Evolutionary conservation across 1,140 invertebrate species (phyloP).

Genomic region (Drepana arcuata): DNA sequence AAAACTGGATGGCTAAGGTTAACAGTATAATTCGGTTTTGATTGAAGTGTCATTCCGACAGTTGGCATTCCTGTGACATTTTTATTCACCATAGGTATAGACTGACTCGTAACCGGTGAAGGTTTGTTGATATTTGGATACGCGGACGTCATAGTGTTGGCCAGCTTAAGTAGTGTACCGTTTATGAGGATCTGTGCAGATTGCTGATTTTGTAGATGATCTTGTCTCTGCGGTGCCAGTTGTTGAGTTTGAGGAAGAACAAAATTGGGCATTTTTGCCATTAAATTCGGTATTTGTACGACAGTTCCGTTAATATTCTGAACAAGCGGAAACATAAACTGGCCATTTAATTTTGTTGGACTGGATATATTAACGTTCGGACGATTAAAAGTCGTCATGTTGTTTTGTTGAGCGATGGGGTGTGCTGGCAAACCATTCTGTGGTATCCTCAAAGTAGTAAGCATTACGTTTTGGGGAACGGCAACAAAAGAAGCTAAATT

Average conservation of each 20-base stretch:
- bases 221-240: conserved; percentile 44
- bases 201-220: conserved; percentile 50
- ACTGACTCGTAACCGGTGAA: conserved; percentile 39
- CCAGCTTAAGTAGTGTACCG: conserved; percentile 64
- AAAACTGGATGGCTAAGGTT: conserved; percentile 63
- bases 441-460: conserved; percentile 69
- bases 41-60: conserved; percentile 54
- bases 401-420: conserved; percentile 43
- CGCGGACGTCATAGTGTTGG: conserved; percentile 45
- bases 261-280: conserved; percentile 65
- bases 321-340: conserved; percentile 64
- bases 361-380: conserved; percentile 58
- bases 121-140: conserved; percentile 48
- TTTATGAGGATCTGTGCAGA: conserved; percentile 62
- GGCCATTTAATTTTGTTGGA: conserved; percentile 63
- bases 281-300: conserved; percentile 66
- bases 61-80: conserved; percentile 43
- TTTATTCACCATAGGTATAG: conserved; percentile 55
- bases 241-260: conserved; percentile 55
- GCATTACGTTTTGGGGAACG: conserved; percentile 66
- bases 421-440: conserved; percentile 54
- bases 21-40: conserved; percentile 61
- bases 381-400: conserved; percentile 49
- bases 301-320: conserved; percentile 68
- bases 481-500: conserved; percentile 56